Conservation (phyloP, 2,888 invertebrate genomes). For the Patella pellucida region DNA sequence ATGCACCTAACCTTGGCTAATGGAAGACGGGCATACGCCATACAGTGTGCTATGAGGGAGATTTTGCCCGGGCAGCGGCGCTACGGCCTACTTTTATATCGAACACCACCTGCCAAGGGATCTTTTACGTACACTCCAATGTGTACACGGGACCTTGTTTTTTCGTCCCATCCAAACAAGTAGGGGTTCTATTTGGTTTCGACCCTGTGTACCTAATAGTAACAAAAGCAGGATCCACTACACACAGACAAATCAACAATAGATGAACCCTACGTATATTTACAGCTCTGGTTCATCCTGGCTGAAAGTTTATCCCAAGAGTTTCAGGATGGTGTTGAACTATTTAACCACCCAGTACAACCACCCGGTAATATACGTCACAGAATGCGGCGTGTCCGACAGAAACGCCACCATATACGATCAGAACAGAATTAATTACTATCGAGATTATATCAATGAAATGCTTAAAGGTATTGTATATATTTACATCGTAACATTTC, state of each 20-base stretch:
- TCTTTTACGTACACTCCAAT: too few species aligned
- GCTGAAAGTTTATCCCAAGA: conserved; percentile 55
- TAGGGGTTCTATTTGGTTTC: neutral
- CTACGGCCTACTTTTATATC: too few species aligned
- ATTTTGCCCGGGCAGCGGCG: too few species aligned
- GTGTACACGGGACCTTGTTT: too few species aligned
- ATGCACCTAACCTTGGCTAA: too few species aligned
- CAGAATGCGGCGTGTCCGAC: conserved; percentile 66
- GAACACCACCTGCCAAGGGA: too few species aligned
- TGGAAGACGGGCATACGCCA: too few species aligned
- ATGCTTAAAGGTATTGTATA: conserved; percentile 61
- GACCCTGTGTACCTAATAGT: neutral
- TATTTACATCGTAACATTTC: neutral
- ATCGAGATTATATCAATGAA: conserved; percentile 61
- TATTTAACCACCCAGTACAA: conserved; percentile 57
- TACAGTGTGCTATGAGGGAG: too few species aligned
- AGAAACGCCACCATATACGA: conserved; percentile 57
- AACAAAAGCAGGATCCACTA: neutral
- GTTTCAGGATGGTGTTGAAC: conserved; percentile 54
- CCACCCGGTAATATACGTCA: conserved; percentile 54
- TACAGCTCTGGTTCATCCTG: conserved; percentile 55
- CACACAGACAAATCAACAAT: neutral
- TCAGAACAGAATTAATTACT: conserved; percentile 55
- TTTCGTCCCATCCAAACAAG: too few species aligned
- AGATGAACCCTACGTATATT: neutral